Evolutionary conservation across 2,113 vertebrate genomes (phyloP), one percentile per base, ranked within the genome.

Genomic region (Hyaena hyaena): DNA sequence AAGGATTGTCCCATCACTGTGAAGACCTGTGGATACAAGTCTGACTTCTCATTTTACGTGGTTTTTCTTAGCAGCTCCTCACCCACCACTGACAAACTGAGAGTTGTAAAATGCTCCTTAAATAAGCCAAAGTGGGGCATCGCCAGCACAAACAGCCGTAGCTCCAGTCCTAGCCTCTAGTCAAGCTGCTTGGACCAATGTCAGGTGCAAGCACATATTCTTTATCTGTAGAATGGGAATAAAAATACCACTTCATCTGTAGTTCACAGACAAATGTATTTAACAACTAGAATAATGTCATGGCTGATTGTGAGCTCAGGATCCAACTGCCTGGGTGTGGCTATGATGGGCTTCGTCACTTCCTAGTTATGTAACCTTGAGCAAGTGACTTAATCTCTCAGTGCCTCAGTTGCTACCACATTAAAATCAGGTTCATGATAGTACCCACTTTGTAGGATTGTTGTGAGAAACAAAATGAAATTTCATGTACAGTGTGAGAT

Each of bases 241-340:
- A 86, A 96, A 97, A 85, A 88, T n/a, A 82, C 53, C 43, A 50
- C 50, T 73, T 95, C 45, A 48, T 79, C 68, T 89, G 65, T 86
- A 17, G 5, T 71, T 19, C 74, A 66, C 65, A 92, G 83, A 92
- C 14, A 79, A 63, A 65, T 45, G 39, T 50, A 45, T 96, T 95
- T 82, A 92, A 68, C 39, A 89, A 53, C 73, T 93, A 88, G 14
- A 58, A 79, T 16, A 82, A 35, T 39, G 50, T 45, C 24, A 1
- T 10, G 48, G n/a, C 50, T 81, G 74, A 85, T 26, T 48, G n/a
- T 66, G 39, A 12, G 53, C 15, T 74, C 74, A 35, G 81, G 58
- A 77, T 17, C 71, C 73, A 73, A 8, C 58, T 48, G 26, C 17
- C 26, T 24, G 33, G 35, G 6, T 71, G 15, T 82, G 16, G 53